Evolutionary conservation across 2,797 vertebrate species (phyloP), one percentile per base, ranked within the genome.

Genomic region (Tamandua tetradactyla): DNA sequence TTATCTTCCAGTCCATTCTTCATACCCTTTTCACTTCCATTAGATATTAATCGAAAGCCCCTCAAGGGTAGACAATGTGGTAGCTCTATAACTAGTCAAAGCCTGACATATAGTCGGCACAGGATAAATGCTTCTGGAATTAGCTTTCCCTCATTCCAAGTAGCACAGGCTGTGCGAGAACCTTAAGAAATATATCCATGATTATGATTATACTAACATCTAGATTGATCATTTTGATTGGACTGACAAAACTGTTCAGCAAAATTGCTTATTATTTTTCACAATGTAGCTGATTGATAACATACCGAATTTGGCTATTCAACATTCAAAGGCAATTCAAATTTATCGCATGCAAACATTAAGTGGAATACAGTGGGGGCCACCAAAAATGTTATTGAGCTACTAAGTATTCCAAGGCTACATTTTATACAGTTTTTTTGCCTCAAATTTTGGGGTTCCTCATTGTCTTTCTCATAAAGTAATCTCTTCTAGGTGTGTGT

Each of bases 371-470:
- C 4, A 11, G 9, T 35, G 9, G 27, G 13, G 42, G 23, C 30
- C 88, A 88, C 57, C 68, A 59, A 57, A 92, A 87, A 61, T 91
- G 62, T 85, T 76, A 18, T 27, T 68, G 15, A 27, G 15, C 42
- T 84, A 72, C 49, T 83, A 47, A 66, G 23, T 75, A 62, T 32
- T 40, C 64, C 44, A 12, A 59, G 11, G n/a, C 80, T 74, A 74
- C 52, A 82, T 82, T 72, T 83, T 62, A 71, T 25, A 76, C 37
- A 59, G 64, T 40, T 75, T 47, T 47, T 83, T 94, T 76, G 22
- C 52, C 59, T 81, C 44, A 75, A 52, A 32, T 94, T 96, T 94
- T 69, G 55, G 88, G 57, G 35, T 57, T 97, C 69, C 5, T 94
- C 76, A 40, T 91, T 75, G 62, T 94, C 83, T 95, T 55, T 83